These are phyloP conservation scores for Amphimedon queenslandica DNA, from an alignment of 37 sponge, comb jelly and placozoan genomes.

Conservation along the genomic window DNA sequence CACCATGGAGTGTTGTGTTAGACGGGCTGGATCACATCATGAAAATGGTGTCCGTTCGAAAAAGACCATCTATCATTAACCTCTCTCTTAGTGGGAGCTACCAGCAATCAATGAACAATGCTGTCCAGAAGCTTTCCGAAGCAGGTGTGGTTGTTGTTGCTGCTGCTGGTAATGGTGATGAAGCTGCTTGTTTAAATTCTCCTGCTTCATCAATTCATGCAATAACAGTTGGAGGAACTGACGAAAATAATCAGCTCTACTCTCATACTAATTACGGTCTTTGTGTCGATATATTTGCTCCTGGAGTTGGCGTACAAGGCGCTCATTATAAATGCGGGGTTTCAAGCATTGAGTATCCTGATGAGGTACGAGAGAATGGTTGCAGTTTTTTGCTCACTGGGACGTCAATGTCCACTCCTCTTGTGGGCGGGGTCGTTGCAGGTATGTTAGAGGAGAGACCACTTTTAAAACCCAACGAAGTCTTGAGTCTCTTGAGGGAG, in stretches of 20 bases:
- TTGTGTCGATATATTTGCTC: slow-evolving; percentile 73
- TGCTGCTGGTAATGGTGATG: slow-evolving; percentile 56
- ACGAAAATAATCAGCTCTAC: slow-evolving; percentile 45
- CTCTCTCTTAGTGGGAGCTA: slow-evolving; percentile 61
- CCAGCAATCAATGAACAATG: slow-evolving; percentile 37
- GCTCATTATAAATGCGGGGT: slow-evolving; percentile 34
- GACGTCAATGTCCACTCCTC: slow-evolving; percentile 64
- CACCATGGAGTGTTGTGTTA: slow-evolving; percentile 48
- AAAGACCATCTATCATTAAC: slow-evolving; percentile 32
- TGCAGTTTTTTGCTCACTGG: slow-evolving; percentile 46
- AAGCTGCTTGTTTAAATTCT: slow-evolving; percentile 25
- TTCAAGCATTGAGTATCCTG: no score
- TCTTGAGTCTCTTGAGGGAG: slow-evolving; percentile 25
- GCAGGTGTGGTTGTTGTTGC: slow-evolving; percentile 41
- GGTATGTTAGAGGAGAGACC: slow-evolving; percentile 35
- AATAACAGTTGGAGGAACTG: slow-evolving; percentile 59
- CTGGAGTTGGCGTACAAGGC: slow-evolving; percentile 36
- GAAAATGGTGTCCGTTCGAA: background rate
- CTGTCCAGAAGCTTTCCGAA: background rate
- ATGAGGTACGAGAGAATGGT: no score
- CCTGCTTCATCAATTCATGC: slow-evolving; percentile 35
- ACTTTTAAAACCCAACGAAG: slow-evolving; percentile 23
- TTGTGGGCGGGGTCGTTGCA: slow-evolving; percentile 57
- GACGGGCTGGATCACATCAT: slow-evolving; percentile 37
- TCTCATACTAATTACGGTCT: slow-evolving; percentile 50